Percentiles rank a stretch among this genome's conserved stretches.
These are phyloP conservation scores for Agrotis puta DNA, from an alignment of 2,888 invertebrate species.

Conservation along the genomic window DNA sequence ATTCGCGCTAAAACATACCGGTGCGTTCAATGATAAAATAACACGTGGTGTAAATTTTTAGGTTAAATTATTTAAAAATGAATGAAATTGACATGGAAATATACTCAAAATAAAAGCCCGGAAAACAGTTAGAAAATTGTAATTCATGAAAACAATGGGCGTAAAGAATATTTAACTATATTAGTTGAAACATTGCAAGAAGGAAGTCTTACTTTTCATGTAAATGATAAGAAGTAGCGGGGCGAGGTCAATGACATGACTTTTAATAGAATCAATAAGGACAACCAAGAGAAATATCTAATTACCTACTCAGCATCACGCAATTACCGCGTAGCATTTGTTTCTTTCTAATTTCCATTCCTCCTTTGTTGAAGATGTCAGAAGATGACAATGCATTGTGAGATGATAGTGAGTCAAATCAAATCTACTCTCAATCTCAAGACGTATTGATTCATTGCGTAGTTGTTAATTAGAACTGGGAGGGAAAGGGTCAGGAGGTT, in stretches of 20 bases:
- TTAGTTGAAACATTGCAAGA: background rate
- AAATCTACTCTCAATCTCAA: background rate
- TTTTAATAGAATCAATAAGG: slow-evolving; percentile 24
- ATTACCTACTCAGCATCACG: background rate
- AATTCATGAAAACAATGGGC: slow-evolving; percentile 33
- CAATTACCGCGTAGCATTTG: background rate
- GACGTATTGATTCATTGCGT: slow-evolving; percentile 18
- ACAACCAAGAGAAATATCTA: background rate
- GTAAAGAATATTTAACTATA: background rate
- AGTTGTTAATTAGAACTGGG: background rate
- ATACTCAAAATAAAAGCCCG: background rate
- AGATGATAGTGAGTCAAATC: slow-evolving; percentile 35
- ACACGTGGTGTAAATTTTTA: slow-evolving; percentile 50
- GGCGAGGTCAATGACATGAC: slow-evolving; percentile 58
- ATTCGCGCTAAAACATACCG: slow-evolving; percentile 19
- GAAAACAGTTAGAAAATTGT: slow-evolving; percentile 13
- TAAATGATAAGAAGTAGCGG: slow-evolving; percentile 21
- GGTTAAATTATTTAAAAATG: slow-evolving; percentile 42
- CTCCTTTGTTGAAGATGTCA: slow-evolving; percentile 32
- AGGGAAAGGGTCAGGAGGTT: background rate
- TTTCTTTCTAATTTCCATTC: slow-evolving; percentile 6
- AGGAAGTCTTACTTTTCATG: slow-evolving; percentile 21
- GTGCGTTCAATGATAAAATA: background rate
- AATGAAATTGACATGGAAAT: slow-evolving; percentile 6
- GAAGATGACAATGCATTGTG: slow-evolving; percentile 42